A percentile compares a stretch with the other conserved stretches of the same genome.
Evolutionary conservation across 2,797 vertebrate species (phyloP).

Genomic region (Huso huso): DNA sequence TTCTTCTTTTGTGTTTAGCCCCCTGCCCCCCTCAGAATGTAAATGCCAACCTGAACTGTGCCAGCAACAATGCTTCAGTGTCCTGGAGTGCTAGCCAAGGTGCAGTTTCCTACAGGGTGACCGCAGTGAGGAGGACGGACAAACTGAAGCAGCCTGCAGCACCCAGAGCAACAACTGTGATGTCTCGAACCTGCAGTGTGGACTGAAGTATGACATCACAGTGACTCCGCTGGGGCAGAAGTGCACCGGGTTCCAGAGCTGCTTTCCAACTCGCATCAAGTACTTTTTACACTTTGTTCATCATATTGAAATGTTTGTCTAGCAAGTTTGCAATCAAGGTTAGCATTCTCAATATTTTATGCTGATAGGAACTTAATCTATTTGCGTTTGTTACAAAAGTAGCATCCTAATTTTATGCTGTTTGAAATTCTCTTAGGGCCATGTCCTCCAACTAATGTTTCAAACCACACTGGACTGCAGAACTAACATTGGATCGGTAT

Average conservation of each 20-base stretch:
- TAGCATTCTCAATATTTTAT: too few relatives aligned
- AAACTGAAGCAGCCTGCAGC: slow-evolving; percentile 33
- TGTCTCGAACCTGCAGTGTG: slow-evolving; percentile 52
- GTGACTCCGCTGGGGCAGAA: slow-evolving; percentile 41
- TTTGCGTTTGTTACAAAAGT: too few relatives aligned
- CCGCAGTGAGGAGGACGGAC: slow-evolving; percentile 35
- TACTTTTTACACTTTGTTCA: too few relatives aligned
- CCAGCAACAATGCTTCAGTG: slow-evolving; percentile 47
- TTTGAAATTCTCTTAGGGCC: slow-evolving; percentile 15
- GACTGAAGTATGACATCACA: slow-evolving; percentile 44
- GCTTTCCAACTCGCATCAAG: neutral
- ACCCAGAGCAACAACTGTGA: slow-evolving; percentile 41
- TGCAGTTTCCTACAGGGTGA: slow-evolving; percentile 42
- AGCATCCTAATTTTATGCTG: neutral
- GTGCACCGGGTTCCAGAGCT: slow-evolving; percentile 42
- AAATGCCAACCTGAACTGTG: slow-evolving; percentile 47
- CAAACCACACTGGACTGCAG: slow-evolving; percentile 14
- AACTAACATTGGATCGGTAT: slow-evolving; percentile 12
- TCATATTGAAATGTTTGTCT: too few relatives aligned
- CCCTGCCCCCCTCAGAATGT: slow-evolving; percentile 56
- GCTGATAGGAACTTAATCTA: too few relatives aligned
- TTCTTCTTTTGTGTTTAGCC: slow-evolving; percentile 36
- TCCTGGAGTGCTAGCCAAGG: slow-evolving; percentile 47
- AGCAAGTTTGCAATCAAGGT: too few relatives aligned
- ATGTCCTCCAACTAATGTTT: slow-evolving; percentile 17